Evolutionary conservation across 2,888 invertebrate genomes (phyloP), one percentile per base, ranked within the genome.

Genomic region (Drosophila recens): DNA sequence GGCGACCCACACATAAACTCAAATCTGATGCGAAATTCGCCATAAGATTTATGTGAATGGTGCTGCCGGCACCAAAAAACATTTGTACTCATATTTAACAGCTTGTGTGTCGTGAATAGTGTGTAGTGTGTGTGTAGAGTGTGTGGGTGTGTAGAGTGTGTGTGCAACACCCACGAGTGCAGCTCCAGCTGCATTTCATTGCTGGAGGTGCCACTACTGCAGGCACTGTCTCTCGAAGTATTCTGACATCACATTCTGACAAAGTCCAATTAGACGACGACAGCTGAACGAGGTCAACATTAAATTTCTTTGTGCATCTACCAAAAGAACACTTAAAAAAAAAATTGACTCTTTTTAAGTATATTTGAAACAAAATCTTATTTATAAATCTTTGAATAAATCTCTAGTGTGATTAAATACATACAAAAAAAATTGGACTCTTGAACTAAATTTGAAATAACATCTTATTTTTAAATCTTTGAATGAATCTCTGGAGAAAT

Each of bases 11-110:
- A 54, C 57, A 43, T 40, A 57, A 72, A 87, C 74, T 69, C 65
- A 78, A 87, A 89, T 81, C 64, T 71, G 67, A 87, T 75, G 73
- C 87, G 79, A 84, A 75, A 89, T 79, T 81, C 63, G 53, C 65
- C 20, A 46, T 23, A 65, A 75, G 76, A 84, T 89, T 87, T 84
- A 89, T 79, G 76, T 65, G 79, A 70, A 67, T 68, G 38, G 64
- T 67, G 59, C 57, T 77, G 66, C 57, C 43, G 45, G 43, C 58
- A 42, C 54, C 70, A 66, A 62, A 62, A 71, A 74, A 65, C 62
- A 76, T 65, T 73, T 67, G n/a, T 58, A 64, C n/a, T 51, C 59
- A 30, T 52, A 30, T 43, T 59, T 42, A 38, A 27, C 33, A 56
- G 52, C 11, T 30, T 30, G 9, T 48, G 45, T 36, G 20, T 27